Evolutionary conservation across 2,113 vertebrate species (phyloP).

Genomic region (Amblyornis subalaris): DNA sequence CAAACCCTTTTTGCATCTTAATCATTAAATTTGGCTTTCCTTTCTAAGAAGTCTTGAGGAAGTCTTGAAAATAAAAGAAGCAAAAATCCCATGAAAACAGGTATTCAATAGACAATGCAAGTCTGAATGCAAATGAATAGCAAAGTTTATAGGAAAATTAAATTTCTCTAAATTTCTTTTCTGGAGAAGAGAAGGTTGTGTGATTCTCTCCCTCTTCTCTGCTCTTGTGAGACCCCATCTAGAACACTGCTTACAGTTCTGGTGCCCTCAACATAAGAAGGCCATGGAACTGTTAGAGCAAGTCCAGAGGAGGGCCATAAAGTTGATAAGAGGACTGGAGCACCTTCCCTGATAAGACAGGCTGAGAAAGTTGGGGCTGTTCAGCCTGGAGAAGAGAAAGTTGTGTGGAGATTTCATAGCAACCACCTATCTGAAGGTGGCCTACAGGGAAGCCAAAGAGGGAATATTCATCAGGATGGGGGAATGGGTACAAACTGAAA

Average conservation of each 20-base stretch:
- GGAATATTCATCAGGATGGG: not conserved
- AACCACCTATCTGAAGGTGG: not conserved
- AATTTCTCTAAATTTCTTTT: not conserved
- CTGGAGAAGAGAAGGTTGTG: not conserved
- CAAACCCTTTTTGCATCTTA: not conserved
- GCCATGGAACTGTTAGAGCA: not conserved
- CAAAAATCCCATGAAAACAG: not conserved
- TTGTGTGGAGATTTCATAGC: accelerated
- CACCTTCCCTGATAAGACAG: accelerated
- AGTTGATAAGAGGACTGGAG: not conserved
- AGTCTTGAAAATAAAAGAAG: not conserved
- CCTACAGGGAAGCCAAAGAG: not conserved
- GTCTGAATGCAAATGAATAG: not conserved
- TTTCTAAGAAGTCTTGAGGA: not conserved
- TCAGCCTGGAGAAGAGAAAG: not conserved
- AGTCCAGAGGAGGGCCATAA: not conserved
- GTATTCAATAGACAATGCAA: not conserved
- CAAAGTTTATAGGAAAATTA: not conserved
- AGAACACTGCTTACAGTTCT: not conserved
- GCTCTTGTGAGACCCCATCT: not conserved
- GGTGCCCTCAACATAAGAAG: not conserved
- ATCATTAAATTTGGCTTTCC: not conserved
- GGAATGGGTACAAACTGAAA: not conserved
- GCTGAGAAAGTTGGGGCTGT: not conserved
- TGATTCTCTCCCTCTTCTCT: not conserved